Evolutionary conservation across 1,140 invertebrate species (phyloP), one percentile per base, ranked within the genome.

Genomic region (Drosophila subobscura): DNA sequence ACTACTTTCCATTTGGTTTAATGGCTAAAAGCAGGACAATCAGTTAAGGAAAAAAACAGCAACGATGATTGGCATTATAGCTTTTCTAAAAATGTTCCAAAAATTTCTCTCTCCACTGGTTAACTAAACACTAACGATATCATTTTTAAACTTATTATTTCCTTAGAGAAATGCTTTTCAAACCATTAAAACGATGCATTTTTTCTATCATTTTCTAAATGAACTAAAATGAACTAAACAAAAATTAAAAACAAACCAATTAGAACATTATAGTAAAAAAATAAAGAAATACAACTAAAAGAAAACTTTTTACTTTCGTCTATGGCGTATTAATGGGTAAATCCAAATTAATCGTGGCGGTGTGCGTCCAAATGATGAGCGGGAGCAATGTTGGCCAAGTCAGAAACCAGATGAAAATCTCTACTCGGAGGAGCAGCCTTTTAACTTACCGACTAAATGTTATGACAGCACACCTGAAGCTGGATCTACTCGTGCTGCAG

Each of bases 1-100:
- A 42, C 42, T 50, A 41, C 29, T 23, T 33, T 51, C 29, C 45
- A 4, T 46, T 64, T 56, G 6, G 23, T 60, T 67, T 52, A 73
- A 88, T 89, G 67, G 79, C 79, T 89, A 72, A 70, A 88, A 79
- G 79, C 84, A 73, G 79, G 83, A 88, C 83, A 88, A 88, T 88
- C 83, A 89, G 83, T 73, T 73, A 86, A 60, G 64, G 63, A 53
- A 47, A 60, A 65, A 71, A 60, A 55, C 54, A 59, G 47, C 37
- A 64, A 45, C 46, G 45, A 61, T 65, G 68, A 81, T 83, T 83
- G 75, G 40, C 22, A 56, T 55, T 6, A 45, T 52, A 56, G 60
- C 60, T 74, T 44, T 37, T 37, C 33, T 8, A 16, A 37, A 41
- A 16, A 51, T 46, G 25, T 40, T 37, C 44, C 5, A 42, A 73